These are phyloP conservation scores for Drosophila prolongata DNA, from an alignment of 2,888 invertebrate species.

Conservation along the genomic window DNA sequence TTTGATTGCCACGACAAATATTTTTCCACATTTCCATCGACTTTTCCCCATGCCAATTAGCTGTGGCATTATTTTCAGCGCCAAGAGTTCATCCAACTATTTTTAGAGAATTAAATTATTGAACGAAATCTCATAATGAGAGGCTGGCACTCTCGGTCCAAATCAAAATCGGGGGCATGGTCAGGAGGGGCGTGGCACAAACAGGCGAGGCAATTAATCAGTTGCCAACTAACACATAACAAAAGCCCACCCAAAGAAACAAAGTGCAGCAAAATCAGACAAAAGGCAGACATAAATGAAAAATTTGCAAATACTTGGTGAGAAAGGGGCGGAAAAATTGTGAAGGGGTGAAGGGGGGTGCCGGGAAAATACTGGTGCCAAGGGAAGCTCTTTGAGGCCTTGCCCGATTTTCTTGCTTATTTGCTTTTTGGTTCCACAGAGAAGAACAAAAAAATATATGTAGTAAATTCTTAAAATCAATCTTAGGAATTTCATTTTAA, in stretches of 20 bases:
- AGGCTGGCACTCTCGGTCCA: slow-evolving; percentile 8
- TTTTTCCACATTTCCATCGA: neutral
- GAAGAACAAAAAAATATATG: neutral
- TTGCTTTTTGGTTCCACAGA: slow-evolving; percentile 2
- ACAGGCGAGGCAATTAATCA: slow-evolving; percentile 65
- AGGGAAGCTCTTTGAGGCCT: slow-evolving; percentile 32
- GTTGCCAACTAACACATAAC: slow-evolving; percentile 55
- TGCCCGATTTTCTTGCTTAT: slow-evolving; percentile 31
- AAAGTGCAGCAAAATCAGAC: slow-evolving; percentile 33
- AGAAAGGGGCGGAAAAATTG: neutral
- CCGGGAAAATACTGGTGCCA: slow-evolving; percentile 14
- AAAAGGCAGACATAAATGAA: slow-evolving; percentile 30
- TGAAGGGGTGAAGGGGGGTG: neutral
- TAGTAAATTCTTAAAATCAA: neutral
- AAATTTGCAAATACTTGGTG: slow-evolving; percentile 18
- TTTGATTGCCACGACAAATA: slow-evolving; percentile 1
- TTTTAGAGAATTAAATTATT: slow-evolving; percentile 21
- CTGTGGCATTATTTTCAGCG: neutral
- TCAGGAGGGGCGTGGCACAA: slow-evolving; percentile 29
- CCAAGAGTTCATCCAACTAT: slow-evolving; percentile 11
- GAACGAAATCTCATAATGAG: slow-evolving; percentile 4
- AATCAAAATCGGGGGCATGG: slow-evolving; percentile 55
- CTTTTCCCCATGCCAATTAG: slow-evolving; percentile 5
- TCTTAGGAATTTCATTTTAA: too few species aligned
- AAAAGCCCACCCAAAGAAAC: slow-evolving; percentile 21